A percentile compares a stretch with the other conserved stretches of the same genome.
These are phyloP conservation scores for Eulimnadia texana DNA, from an alignment of 1,140 invertebrate species.

Conservation along the genomic window DNA sequence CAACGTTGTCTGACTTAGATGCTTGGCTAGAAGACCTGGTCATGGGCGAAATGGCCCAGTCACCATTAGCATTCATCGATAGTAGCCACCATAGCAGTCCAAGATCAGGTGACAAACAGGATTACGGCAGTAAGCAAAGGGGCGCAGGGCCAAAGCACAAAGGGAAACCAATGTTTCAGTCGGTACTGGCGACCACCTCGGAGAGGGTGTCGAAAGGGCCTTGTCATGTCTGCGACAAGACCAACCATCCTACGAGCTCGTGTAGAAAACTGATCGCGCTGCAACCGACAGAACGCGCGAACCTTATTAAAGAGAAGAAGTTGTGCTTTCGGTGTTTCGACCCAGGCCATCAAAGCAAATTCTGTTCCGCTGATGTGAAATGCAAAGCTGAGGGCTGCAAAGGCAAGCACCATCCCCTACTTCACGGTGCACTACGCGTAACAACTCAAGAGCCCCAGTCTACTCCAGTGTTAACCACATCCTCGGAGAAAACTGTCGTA, in stretches of 20 bases:
- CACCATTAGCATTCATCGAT: not conserved
- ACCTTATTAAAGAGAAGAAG: not conserved
- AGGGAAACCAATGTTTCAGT: too few relatives aligned
- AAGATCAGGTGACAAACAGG: too few relatives aligned
- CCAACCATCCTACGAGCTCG: not conserved
- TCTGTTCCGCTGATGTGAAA: not conserved
- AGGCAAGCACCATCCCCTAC: not conserved
- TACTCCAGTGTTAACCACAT: not conserved
- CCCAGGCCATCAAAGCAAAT: not conserved
- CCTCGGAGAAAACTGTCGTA: too few relatives aligned
- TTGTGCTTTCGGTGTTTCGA: constrained; percentile 1
- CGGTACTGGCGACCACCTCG: too few relatives aligned
- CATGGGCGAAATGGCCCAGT: not conserved
- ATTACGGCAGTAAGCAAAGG: too few relatives aligned
- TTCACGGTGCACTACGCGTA: constrained; percentile 8
- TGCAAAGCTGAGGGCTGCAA: not conserved
- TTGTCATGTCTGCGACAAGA: not conserved
- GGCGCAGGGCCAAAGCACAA: too few relatives aligned
- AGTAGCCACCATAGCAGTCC: too few relatives aligned
- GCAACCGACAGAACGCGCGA: not conserved
- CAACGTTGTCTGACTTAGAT: not conserved
- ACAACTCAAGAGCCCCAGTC: not conserved
- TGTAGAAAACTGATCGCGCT: not conserved
- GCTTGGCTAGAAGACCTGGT: constrained; percentile 1
- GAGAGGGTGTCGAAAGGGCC: too few relatives aligned